Evolutionary conservation across 2,113 vertebrate species (phyloP).

Genomic region (Dendrocopos noguchii): DNA sequence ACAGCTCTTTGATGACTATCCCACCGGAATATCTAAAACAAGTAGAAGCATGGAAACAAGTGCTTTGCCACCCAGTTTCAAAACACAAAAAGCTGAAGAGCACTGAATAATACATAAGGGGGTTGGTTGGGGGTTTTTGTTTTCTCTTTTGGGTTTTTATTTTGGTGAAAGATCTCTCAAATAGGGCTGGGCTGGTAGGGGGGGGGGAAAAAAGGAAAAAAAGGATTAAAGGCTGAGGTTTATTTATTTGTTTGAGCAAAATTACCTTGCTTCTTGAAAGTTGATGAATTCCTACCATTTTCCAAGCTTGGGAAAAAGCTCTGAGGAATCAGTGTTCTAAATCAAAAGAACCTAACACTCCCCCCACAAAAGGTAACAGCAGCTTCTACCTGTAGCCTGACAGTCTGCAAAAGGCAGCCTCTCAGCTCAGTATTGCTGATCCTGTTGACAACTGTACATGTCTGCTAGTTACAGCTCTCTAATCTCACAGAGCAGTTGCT

Average conservation of each 20-base stretch:
- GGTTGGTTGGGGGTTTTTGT: not conserved
- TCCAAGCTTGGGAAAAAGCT: not conserved
- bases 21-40: conserved; percentile 48
- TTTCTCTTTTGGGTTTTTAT: not conserved
- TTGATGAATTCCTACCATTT: not conserved
- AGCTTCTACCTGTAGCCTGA: not conserved
- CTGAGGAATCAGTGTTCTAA: conserved; percentile 4
- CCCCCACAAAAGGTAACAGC: not conserved
- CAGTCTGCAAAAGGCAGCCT: not conserved
- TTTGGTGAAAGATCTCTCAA: not conserved
- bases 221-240: not conserved
- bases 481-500: not conserved
- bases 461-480: conserved; percentile 7
- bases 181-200: not conserved
- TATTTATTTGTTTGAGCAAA: not conserved
- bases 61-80: conserved; percentile 57
- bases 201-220: not conserved
- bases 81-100: conserved; percentile 39
- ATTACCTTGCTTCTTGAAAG: not conserved
- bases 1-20: conserved; percentile 65
- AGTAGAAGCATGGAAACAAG: conserved; percentile 60
- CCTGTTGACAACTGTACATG: not conserved
- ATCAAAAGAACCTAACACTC: conserved; percentile 1
- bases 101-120: not conserved
- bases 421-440: not conserved